Base-by-base conservation (phyloP, 2,797 vertebrate genomes). In the Antrozous pallidus region DNA sequence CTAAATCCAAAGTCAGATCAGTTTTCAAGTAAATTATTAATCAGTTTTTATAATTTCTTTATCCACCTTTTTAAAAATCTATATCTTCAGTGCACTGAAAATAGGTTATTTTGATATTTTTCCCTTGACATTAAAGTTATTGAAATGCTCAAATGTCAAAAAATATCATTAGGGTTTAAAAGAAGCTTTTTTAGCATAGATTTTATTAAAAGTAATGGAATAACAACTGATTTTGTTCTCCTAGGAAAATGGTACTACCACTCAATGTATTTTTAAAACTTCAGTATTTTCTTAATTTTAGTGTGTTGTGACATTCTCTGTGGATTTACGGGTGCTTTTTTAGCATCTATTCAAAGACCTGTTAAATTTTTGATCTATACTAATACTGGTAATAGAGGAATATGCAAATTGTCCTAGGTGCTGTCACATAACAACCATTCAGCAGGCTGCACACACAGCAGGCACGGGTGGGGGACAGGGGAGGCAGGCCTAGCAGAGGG, bases 61-160 rank as follows among this genome's bases (percentile, higher is more conserved):
- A 87, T 65, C 78, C 14, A 75, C 28, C 79, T 80, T 61, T 61
- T 61, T 31, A 91, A 75, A 90, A 56, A 33, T 49, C 20, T 74
- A 0, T 47, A 22, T 85, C 69, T 91, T 91, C 40, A 54, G 0
- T 73, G 11, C 10, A 28, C 9, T 75, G 67, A 90, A 93, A 92
- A 71, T 38, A 40, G 88, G 45, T 93, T 85, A 78, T 67, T 95
- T 94, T 74, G 28, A 78, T 38, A 49, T 56, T 82, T 88, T 87
- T 74, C 33, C 33, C 38, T 90, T 80, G n/a, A 96, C 92, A 84
- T 88, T 88, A 83, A 80, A 94, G 18, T 92, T 81, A 54, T 5
- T 80, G 54, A 93, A 93, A 93, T 91, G n/a, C 18, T 84, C 20
- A 11, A 77, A 86, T 61, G 8, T 77, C 69, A 91, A 31, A 93